These are phyloP conservation scores for Centroberyx gerrardi DNA, from an alignment of 2,797 vertebrate species.

Conservation along the genomic window DNA sequence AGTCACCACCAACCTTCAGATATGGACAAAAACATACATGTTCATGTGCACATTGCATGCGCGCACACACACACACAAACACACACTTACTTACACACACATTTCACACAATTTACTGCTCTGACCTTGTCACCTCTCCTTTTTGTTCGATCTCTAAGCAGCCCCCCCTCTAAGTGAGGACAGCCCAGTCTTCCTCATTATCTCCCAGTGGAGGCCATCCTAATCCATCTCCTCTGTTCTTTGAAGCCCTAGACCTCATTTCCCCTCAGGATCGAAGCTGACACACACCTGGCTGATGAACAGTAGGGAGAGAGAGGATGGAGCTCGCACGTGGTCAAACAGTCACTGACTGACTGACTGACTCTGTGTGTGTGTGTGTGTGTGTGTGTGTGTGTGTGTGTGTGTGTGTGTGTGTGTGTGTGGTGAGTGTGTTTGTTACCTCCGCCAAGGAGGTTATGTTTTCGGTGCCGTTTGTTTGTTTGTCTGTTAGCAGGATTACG, in stretches of 20 bases:
- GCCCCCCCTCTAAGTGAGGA: conserved; percentile 12
- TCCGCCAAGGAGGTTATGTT: too few species aligned
- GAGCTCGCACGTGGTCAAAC: conserved; percentile 19
- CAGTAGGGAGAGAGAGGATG: conserved; percentile 47
- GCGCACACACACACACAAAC: conserved; percentile 8
- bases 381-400: conserved; percentile 20
- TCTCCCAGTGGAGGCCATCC: conserved; percentile 74
- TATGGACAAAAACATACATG: conserved; percentile 13
- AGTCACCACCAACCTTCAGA: conserved; percentile 29
- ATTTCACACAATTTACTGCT: conserved; percentile 14
- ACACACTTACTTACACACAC: not conserved
- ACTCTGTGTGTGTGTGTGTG: conserved; percentile 6
- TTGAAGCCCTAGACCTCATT: conserved; percentile 73
- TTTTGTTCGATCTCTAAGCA: conserved; percentile 22
- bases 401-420: conserved; percentile 20
- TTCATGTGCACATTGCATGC: conserved; percentile 1
- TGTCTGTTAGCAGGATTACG: too few species aligned
- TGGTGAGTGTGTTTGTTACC: not conserved
- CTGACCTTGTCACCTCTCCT: conserved; percentile 53
- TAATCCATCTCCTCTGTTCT: conserved; percentile 75
- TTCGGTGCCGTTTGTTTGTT: too few species aligned
- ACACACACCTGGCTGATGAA: conserved; percentile 64
- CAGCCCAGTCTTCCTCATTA: conserved; percentile 71
- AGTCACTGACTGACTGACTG: conserved; percentile 35
- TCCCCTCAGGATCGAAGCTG: conserved; percentile 74